Conservation (phyloP, 2,113 vertebrate genomes). For the Eudyptes chrysolophus region DNA sequence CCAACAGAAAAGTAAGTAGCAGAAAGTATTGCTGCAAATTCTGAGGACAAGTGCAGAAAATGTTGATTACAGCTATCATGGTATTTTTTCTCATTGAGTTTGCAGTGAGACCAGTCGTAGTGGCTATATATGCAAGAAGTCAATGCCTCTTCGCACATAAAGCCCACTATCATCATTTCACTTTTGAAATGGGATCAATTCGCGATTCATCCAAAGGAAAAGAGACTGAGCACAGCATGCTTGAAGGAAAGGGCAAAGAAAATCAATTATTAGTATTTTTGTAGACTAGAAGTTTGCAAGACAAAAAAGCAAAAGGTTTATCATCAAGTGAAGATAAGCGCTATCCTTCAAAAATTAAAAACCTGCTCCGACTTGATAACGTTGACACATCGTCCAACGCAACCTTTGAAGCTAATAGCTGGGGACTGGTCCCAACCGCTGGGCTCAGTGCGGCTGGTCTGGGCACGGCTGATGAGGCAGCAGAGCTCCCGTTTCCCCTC, state of each 20-base stretch:
- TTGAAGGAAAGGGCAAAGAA: not conserved
- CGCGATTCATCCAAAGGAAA: not conserved
- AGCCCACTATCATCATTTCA: not conserved
- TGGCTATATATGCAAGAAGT: rapidly evolving
- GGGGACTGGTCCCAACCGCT: rapidly evolving
- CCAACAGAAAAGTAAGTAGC: not conserved
- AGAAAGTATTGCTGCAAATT: not conserved
- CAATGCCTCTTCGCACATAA: not conserved
- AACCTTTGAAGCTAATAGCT: rapidly evolving
- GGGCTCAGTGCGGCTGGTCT: rapidly evolving
- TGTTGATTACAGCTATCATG: rapidly evolving
- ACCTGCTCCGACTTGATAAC: not conserved
- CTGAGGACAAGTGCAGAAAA: not conserved
- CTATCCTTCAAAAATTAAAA: not conserved
- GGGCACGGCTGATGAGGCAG: not conserved
- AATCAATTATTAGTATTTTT: not conserved
- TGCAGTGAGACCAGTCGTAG: not conserved
- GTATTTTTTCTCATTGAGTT: not conserved
- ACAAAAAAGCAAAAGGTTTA: not conserved
- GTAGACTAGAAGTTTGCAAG: no score
- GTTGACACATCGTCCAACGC: rapidly evolving
- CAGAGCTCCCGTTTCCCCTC: not conserved
- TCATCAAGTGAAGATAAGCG: not conserved
- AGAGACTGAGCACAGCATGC: no score
- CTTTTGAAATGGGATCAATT: not conserved